A percentile compares a stretch with the other conserved stretches of the same genome.
Conservation (phyloP, 2,888 invertebrate species). For the Strigamia maritima region DNA sequence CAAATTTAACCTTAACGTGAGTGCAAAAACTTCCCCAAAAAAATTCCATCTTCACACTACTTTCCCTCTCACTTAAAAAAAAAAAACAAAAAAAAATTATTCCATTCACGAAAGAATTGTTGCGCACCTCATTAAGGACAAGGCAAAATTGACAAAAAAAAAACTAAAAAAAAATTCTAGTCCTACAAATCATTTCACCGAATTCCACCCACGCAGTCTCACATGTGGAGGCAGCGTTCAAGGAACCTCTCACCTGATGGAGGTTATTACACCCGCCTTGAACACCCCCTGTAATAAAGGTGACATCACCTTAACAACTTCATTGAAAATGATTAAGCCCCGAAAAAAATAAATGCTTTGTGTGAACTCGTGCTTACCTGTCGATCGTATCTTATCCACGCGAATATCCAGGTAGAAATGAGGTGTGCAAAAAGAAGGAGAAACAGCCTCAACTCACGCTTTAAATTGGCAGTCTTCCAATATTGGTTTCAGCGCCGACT, state of each 20-base stretch:
- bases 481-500: not conserved
- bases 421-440: not conserved
- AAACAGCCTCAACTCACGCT: not conserved
- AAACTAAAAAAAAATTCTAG: not conserved
- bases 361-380: slow-evolving; percentile 2
- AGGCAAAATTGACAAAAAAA: not conserved
- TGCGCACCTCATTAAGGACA: slow-evolving; percentile 1
- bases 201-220: slow-evolving; percentile 28
- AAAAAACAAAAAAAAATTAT: not conserved
- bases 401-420: slow-evolving; percentile 7
- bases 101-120: not conserved
- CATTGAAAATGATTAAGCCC: not conserved
- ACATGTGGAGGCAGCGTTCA: slow-evolving; percentile 30
- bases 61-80: not conserved
- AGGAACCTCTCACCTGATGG: slow-evolving; percentile 23
- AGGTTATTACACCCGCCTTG: not conserved
- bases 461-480: not conserved
- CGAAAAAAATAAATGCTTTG: not conserved
- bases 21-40: not conserved
- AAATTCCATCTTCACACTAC: not conserved
- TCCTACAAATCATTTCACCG: slow-evolving; percentile 34
- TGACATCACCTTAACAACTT: not conserved
- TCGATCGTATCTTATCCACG: slow-evolving; percentile 20
- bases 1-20: not conserved
- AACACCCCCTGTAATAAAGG: not conserved